A percentile compares a stretch with the other conserved stretches of the same genome.
phyloP scores from a whole-genome alignment of 2,113 vertebrate genomes.

The Varanus salvator region DNA sequence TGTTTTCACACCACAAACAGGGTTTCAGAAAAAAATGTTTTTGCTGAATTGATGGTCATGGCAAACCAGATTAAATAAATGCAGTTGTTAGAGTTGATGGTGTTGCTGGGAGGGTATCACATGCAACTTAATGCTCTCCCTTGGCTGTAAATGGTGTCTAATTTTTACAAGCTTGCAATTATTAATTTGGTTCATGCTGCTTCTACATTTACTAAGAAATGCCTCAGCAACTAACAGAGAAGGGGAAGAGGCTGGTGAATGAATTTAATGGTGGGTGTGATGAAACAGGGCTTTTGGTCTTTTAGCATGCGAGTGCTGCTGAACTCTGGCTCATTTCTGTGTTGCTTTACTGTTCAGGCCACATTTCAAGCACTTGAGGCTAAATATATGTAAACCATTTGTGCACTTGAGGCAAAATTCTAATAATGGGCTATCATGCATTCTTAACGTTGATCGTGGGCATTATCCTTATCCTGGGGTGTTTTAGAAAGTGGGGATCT shows the following conservation, averaged over 20 bases:
- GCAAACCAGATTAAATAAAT: conserved; percentile 40
- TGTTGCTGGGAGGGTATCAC: background rate
- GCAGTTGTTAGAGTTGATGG: background rate
- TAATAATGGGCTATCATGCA: conserved; percentile 59
- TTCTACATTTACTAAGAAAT: too few species aligned
- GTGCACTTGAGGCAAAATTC: conserved; percentile 70
- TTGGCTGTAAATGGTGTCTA: background rate
- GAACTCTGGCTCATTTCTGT: background rate
- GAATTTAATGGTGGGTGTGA: conserved; percentile 3
- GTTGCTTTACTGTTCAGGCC: conserved; percentile 53
- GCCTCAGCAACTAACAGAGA: background rate
- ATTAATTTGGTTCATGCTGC: background rate
- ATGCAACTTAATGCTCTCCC: background rate
- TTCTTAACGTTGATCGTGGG: conserved; percentile 69
- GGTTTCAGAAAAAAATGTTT: conserved; percentile 40
- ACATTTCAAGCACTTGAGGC: conserved; percentile 39
- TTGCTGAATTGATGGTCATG: background rate
- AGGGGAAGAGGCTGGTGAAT: background rate
- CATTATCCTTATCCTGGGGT: conserved; percentile 71
- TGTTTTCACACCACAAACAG: conserved; percentile 51
- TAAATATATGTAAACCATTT: conserved; percentile 64
- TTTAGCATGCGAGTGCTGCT: background rate
- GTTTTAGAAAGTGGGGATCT: conserved; percentile 62
- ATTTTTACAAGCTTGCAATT: background rate
- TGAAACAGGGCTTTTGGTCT: conserved; percentile 40